phyloP scores from a whole-genome alignment of 2,797 vertebrate species.

The Potorous gilbertii region DNA sequence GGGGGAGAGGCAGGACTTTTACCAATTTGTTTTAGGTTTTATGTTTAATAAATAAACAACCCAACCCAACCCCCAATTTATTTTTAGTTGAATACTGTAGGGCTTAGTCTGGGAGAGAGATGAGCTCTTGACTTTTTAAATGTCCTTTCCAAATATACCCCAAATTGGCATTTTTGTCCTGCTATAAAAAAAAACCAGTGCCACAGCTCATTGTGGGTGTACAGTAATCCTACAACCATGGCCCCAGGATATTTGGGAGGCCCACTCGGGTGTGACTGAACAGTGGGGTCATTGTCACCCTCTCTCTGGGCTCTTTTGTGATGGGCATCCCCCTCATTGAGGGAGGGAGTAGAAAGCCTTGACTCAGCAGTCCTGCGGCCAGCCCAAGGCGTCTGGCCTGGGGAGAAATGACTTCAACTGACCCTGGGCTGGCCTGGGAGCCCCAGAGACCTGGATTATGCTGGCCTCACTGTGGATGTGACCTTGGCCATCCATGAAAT shows the following conservation, averaged over 20 bases:
- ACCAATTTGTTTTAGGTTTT: neutral
- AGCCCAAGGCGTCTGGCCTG: neutral
- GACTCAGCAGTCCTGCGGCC: neutral
- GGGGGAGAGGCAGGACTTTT: neutral
- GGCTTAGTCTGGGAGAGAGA: neutral
- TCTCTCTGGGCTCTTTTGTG: neutral
- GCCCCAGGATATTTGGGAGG: conserved; percentile 57
- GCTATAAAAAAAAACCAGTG: neutral
- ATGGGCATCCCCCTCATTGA: rapidly evolving
- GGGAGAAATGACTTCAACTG: neutral
- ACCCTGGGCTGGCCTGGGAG: neutral
- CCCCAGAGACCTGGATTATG: neutral
- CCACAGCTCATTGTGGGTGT: conserved; percentile 62
- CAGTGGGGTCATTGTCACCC: conserved; percentile 60
- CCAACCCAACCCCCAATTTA: neutral
- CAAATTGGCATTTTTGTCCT: neutral
- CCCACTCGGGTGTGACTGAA: conserved; percentile 34
- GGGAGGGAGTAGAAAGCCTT: neutral
- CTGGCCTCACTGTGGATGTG: neutral
- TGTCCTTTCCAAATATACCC: neutral
- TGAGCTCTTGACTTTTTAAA: neutral
- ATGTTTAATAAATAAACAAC: neutral
- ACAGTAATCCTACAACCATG: conserved; percentile 48
- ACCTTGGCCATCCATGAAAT: neutral
- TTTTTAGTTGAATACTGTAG: neutral